A percentile compares a stretch with the other conserved stretches of the same genome.
phyloP scores from a whole-genome alignment of 2,888 invertebrate genomes.

The Cerastis leucographa region DNA sequence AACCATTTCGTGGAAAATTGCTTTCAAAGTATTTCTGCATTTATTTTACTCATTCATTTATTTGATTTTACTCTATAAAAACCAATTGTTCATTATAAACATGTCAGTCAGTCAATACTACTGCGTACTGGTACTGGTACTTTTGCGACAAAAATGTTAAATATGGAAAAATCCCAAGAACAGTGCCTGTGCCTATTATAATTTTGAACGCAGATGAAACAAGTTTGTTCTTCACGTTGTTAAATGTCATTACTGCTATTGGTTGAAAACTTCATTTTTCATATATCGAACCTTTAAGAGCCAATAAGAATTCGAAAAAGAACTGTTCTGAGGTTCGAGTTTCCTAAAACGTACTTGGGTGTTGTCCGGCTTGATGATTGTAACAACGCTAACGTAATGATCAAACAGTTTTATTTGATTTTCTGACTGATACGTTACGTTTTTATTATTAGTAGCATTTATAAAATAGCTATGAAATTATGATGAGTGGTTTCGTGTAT shows the following conservation, averaged over 20 bases:
- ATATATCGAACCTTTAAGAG: rapidly evolving
- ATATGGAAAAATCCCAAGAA: background rate
- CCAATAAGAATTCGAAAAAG: slow-evolving; percentile 36
- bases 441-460: slow-evolving; percentile 55
- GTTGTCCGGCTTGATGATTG: slow-evolving; percentile 84
- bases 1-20: background rate
- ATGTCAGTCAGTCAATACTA: no score
- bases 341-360: slow-evolving; percentile 79
- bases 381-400: slow-evolving; percentile 88
- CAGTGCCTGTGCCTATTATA: no score
- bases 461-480: slow-evolving; percentile 85
- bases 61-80: background rate
- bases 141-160: background rate
- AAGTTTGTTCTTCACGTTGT: slow-evolving; percentile 20
- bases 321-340: background rate
- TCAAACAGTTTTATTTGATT: slow-evolving; percentile 84
- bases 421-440: slow-evolving; percentile 76
- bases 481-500: slow-evolving; percentile 85
- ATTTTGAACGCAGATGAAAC: slow-evolving; percentile 10
- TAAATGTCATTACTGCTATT: slow-evolving; percentile 40
- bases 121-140: no score
- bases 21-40: background rate
- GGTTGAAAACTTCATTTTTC: rapidly evolving
- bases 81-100: background rate
- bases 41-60: background rate